Percentiles rank a stretch among this genome's conserved stretches.
phyloP scores from a whole-genome alignment of 92 coral and sea anemone species.

The Palythoa grandis region DNA sequence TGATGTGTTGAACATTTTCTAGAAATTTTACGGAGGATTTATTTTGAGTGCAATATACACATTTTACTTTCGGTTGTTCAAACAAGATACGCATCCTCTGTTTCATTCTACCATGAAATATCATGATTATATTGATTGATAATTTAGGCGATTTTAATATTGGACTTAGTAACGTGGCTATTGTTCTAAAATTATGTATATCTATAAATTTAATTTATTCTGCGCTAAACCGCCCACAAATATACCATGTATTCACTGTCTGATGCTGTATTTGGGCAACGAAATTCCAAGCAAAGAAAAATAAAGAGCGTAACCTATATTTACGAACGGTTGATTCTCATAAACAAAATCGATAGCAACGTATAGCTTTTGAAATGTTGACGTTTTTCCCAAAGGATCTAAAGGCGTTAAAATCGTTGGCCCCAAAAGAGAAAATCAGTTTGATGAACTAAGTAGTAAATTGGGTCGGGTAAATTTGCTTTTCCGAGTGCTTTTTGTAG shows the following conservation, averaged over 20 bases:
- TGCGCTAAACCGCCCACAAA: neutral
- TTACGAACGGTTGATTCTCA: no score
- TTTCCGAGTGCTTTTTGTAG: no score
- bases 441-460: no score
- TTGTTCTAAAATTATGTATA: neutral
- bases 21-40: neutral
- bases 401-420: no score
- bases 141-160: neutral
- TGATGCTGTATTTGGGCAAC: constrained; percentile 13
- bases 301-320: no score
- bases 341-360: no score
- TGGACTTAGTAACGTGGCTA: neutral
- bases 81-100: neutral
- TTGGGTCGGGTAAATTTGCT: no score
- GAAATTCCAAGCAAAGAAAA: neutral
- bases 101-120: neutral
- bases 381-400: no score
- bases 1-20: neutral
- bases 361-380: no score
- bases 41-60: neutral
- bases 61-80: neutral
- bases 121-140: neutral
- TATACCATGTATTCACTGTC: neutral
- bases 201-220: neutral
- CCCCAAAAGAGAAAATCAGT: no score